Base-by-base conservation (phyloP, 1,140 invertebrate genomes). In the Drosophila parabipectinata region DNA sequence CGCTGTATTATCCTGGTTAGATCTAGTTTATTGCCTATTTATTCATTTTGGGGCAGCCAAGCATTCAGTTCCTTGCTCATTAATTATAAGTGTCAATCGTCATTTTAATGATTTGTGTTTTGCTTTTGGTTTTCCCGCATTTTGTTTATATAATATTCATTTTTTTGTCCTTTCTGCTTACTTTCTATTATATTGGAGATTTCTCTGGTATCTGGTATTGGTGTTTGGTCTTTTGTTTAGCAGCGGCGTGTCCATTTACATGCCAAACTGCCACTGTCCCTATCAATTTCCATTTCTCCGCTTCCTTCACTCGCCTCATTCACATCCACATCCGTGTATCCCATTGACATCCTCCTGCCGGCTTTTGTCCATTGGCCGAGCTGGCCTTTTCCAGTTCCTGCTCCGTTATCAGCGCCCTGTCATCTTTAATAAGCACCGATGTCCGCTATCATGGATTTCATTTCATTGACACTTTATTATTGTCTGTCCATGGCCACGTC, bases 381-480 rank as follows among this genome's bases (percentile, higher is more conserved):
- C 9, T 26, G 28, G 24, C 61, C 53, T 71, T 62, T 61, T 28
- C 53, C 28, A n/a, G 8, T 32, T 32, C 9, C 32, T 3, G 32
- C 9, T 53, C 53, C 68, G 68, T 73, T 88, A 88, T 88, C 83
- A 73, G 72, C 72, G 54, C 12, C 39, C 76, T 83, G 75, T 83
- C 83, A 88, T 88, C 83, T 88, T 88, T 88, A 88, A 88, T 88
- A 87, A 88, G 83, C 82, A 68, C 75, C 83, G 81, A 83, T 88
- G 83, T 77, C 60, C 67, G 79, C 75, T 83, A 88, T 88, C 83
- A 73, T 77, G 72, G 67, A 88, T 84, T 88, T 79, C 79, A 68
- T 88, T 83, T 68, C 83, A 88, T 88, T 88, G 83, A 88, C 83
- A 88, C 83, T 77, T 83, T 83, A 81, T 73, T 77, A 76, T 83